Evolutionary conservation across 35 echinoderm and acorn worm species (phyloP).

Genomic region (Diadema setosum): DNA sequence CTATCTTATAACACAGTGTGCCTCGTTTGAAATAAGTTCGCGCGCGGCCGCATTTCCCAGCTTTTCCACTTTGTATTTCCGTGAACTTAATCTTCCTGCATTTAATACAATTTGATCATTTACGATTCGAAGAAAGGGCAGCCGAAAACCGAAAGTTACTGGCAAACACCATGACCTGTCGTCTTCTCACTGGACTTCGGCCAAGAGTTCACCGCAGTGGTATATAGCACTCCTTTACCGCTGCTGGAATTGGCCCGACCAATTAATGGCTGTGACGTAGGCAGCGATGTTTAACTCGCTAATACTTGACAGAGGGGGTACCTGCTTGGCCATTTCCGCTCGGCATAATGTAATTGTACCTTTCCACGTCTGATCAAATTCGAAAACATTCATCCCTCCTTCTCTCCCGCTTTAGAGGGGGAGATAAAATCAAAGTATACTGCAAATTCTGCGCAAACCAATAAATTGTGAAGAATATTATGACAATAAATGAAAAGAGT

Average conservation of each 20-base stretch:
- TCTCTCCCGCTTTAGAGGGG: background rate
- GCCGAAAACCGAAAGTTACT: too few relatives aligned
- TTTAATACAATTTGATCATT: too few relatives aligned
- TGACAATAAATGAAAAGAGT: background rate
- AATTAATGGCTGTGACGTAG: constrained; percentile 7
- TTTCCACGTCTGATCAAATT: background rate
- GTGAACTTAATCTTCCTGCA: too few relatives aligned
- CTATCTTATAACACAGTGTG: too few relatives aligned
- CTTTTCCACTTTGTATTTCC: too few relatives aligned
- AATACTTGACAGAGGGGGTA: background rate
- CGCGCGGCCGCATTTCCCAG: too few relatives aligned
- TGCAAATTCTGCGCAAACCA: background rate
- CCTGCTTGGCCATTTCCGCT: background rate
- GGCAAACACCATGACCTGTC: too few relatives aligned
- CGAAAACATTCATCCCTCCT: background rate
- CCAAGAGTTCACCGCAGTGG: too few relatives aligned
- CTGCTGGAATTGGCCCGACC: background rate
- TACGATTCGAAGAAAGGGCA: too few relatives aligned
- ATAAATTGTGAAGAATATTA: background rate
- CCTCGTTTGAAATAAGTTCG: too few relatives aligned
- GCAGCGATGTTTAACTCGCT: constrained; percentile 1
- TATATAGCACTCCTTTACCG: too few relatives aligned
- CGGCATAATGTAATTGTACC: constrained; percentile 14
- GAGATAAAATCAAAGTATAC: background rate
- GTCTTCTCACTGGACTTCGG: background rate